Conservation (phyloP, 64 coral and sea anemone genomes). For the Hydrozoanthus tunicans region DNA sequence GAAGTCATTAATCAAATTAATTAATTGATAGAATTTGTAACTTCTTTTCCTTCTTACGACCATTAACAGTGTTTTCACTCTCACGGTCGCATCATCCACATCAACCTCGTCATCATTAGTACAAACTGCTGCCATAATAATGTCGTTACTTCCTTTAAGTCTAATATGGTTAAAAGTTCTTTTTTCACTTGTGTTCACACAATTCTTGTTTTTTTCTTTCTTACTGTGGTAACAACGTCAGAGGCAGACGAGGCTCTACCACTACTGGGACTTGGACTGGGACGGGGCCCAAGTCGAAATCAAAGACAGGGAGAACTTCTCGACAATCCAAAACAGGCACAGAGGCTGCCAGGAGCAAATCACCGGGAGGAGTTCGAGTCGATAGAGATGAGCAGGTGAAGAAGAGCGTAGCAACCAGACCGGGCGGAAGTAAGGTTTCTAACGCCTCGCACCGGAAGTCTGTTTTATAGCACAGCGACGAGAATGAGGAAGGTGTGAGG, state of each 20-base stretch:
- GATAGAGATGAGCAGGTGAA: slow-evolving; percentile 18
- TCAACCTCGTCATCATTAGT: too few relatives aligned
- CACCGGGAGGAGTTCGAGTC: not conserved
- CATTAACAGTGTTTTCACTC: too few relatives aligned
- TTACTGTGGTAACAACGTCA: not conserved
- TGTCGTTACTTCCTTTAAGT: not conserved
- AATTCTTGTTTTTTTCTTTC: too few relatives aligned
- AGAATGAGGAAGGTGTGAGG: too few relatives aligned
- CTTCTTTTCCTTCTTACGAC: too few relatives aligned
- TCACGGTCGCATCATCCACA: too few relatives aligned
- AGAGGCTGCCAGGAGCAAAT: slow-evolving; percentile 1
- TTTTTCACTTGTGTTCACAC: not conserved
- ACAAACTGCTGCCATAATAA: too few relatives aligned
- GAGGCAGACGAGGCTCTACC: slow-evolving; percentile 19
- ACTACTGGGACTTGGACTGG: not conserved
- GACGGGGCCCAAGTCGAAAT: not conserved
- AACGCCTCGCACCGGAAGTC: slow-evolving; percentile 7
- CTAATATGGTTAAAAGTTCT: not conserved
- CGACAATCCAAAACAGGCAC: slow-evolving; percentile 8
- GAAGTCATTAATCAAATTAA: too few relatives aligned
- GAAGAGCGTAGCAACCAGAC: not conserved
- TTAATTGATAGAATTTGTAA: too few relatives aligned
- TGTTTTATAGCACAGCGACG: not conserved
- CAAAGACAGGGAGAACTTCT: not conserved
- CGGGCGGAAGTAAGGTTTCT: not conserved